Evolutionary conservation across 2,797 vertebrate genomes (phyloP), one percentile per base, ranked within the genome.

Genomic region (Ctenochaetus hawaiiensis): DNA sequence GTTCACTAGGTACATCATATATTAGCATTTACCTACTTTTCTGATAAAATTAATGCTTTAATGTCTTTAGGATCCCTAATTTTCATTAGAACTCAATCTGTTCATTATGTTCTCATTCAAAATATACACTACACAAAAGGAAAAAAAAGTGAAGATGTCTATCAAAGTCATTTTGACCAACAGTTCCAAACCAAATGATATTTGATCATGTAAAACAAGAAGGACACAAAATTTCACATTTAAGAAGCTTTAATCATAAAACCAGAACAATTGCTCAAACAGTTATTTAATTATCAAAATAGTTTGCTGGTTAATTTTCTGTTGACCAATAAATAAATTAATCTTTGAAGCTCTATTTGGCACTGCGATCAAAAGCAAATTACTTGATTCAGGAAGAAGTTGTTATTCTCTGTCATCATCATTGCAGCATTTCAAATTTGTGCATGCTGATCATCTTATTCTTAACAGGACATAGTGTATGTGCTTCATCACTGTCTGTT

Each of bases 401-500:
- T 37, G 30, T 11, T 54, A 18, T 44, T 52, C 13, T 45, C 9
- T 44, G 23, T 6, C 22, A 30, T 61, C 26, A 30, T 63, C 43
- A 51, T 43, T 66, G 14, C 44, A 51, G 39, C 66, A 6, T 34
- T 23, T 12, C 60, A 16, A 23, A 41, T 65, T 48, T 66, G 9
- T 54, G 30, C 2, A 37, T 63, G 30, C 52, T 18, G 2, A n/a
- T 16, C 6, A 16, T 1, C 6, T 63, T 69, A 41, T 41, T 12
- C 11, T 73, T 48, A 48, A 20, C 26, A 58, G 26, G 7, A 58
- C 47, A 54, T 37, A 52, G 34, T 47, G 54, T 22, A 30, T 37
- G 37, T 13, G 5, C 26, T 68, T 56, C 30, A 63, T 78, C 58
- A 61, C 7, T 48, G 56, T 60, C 37, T 77, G 18, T 56, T 51